These are phyloP conservation scores for Notamacropus eugenii DNA, from an alignment of 2,797 vertebrate genomes.

Conservation along the genomic window DNA sequence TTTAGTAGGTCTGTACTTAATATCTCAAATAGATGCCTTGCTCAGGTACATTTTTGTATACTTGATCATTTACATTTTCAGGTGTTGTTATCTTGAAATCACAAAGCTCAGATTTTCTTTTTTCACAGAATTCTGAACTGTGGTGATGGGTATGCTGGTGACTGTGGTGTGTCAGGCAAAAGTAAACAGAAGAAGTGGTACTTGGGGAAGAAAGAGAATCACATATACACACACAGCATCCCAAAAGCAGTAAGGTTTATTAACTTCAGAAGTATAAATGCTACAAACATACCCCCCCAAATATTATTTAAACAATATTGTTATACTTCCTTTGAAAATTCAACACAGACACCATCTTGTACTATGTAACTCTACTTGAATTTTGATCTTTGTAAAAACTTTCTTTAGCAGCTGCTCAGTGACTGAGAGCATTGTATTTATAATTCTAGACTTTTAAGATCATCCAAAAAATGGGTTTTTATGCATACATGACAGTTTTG, in stretches of 20 bases:
- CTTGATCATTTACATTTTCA: not conserved
- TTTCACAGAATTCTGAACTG: slow-evolving; percentile 6
- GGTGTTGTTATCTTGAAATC: not conserved
- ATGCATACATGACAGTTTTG: not conserved
- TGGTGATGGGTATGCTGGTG: not conserved
- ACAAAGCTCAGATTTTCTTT: slow-evolving; percentile 38
- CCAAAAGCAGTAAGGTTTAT: not conserved
- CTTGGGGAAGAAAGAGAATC: too few relatives aligned
- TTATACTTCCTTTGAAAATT: not conserved
- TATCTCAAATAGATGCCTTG: slow-evolving; percentile 27
- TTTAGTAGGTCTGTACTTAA: not conserved
- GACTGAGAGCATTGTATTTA: not conserved
- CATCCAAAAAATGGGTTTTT: not conserved
- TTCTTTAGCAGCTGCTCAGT: not conserved
- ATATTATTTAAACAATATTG: not conserved
- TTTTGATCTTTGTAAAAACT: not conserved
- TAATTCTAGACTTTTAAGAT: not conserved
- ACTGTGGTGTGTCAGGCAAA: slow-evolving; percentile 5
- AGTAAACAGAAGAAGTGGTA: slow-evolving; percentile 30
- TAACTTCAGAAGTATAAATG: not conserved
- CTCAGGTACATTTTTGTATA: not conserved
- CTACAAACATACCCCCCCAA: not conserved
- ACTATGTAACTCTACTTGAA: not conserved
- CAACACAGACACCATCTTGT: not conserved
- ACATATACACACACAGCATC: not conserved